phyloP scores from a whole-genome alignment of 2,888 invertebrate genomes.

The Carterocephalus palaemon region DNA sequence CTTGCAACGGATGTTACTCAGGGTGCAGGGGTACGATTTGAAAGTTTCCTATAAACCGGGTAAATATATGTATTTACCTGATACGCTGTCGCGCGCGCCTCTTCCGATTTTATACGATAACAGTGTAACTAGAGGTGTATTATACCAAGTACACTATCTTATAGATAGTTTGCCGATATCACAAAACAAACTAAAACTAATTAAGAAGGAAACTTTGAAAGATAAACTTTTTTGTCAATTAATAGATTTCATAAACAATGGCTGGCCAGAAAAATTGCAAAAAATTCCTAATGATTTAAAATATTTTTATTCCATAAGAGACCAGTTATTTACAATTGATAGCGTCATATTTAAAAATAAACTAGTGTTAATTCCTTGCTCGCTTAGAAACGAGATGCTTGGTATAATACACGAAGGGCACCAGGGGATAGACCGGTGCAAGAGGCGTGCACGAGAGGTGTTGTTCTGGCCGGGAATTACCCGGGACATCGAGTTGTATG shows the following conservation, averaged over 20 bases:
- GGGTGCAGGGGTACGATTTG: constrained; percentile 26
- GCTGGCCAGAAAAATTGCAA: constrained; percentile 24
- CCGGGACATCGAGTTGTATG: constrained; percentile 23
- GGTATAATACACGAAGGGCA: constrained; percentile 5
- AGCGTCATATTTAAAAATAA: constrained; percentile 4
- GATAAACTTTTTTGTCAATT: no score
- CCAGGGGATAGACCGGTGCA: constrained; percentile 21
- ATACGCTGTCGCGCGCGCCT: constrained; percentile 26
- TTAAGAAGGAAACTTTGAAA: no score
- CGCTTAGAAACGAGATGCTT: constrained; percentile 13
- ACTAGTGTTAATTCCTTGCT: constrained; percentile 13
- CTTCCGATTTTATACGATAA: constrained; percentile 20
- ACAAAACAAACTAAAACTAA: constrained; percentile 9
- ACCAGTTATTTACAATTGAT: constrained; percentile 8
- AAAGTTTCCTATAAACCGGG: constrained; percentile 27
- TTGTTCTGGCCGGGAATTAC: constrained; percentile 31
- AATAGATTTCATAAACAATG: no score
- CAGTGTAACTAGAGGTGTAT: constrained; percentile 3
- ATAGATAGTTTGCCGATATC: constrained; percentile 1
- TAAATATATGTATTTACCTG: constrained; percentile 26
- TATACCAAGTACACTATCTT: neutral
- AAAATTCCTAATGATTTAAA: constrained; percentile 12
- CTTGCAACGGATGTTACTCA: constrained; percentile 27
- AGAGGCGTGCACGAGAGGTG: constrained; percentile 25
- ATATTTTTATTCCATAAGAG: constrained; percentile 23